Evolutionary conservation across 2,113 vertebrate species (phyloP).

Genomic region (Tetrax tetrax): DNA sequence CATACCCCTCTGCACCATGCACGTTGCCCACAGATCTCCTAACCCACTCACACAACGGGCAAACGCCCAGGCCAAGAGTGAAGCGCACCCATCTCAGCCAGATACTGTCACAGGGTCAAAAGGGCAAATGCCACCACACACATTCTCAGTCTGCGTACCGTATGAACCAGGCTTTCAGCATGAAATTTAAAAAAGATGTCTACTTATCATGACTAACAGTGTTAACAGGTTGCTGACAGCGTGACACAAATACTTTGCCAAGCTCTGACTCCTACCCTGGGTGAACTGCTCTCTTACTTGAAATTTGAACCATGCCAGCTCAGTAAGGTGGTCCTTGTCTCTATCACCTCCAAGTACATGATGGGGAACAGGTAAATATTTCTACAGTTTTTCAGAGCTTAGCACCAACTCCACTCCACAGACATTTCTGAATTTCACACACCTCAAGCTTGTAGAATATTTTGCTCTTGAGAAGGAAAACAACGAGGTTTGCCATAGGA

Average conservation of each 20-base stretch:
- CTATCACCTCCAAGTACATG: background rate
- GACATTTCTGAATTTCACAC: background rate
- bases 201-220: background rate
- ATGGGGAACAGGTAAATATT: background rate
- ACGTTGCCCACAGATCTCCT: background rate
- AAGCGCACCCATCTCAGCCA: background rate
- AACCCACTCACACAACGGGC: accelerated
- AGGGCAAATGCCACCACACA: background rate
- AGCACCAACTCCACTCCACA: background rate
- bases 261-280: background rate
- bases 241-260: background rate
- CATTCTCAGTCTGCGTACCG: background rate
- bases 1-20: background rate
- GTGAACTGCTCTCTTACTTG: background rate
- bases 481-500: background rate
- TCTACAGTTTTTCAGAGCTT: background rate
- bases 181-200: background rate
- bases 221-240: background rate
- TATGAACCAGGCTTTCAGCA: background rate
- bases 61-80: background rate
- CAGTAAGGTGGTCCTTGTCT: background rate
- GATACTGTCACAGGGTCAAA: background rate
- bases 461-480: background rate
- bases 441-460: background rate
- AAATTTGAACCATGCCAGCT: background rate